These are phyloP conservation scores for Nephrotoma appendiculata DNA, from an alignment of 2,888 invertebrate species.

Conservation along the genomic window DNA sequence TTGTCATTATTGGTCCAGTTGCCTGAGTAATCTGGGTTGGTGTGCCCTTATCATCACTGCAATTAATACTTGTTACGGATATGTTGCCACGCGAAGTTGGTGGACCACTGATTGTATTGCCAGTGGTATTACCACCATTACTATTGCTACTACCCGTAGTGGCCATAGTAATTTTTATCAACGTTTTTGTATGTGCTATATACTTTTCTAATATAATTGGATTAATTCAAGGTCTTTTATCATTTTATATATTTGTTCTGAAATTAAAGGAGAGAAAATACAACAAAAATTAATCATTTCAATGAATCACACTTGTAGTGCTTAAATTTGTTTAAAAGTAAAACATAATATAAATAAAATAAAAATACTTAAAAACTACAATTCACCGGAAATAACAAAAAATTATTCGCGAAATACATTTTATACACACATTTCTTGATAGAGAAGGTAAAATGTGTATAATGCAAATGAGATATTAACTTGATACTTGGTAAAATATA, in stretches of 20 bases:
- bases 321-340: not conserved
- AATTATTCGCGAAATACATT: not conserved
- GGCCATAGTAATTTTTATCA: slow-evolving; percentile 4
- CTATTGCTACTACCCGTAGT: slow-evolving; percentile 3
- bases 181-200: not conserved
- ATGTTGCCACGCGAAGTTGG: slow-evolving; percentile 35
- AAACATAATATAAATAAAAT: not conserved
- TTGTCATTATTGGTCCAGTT: slow-evolving; percentile 9
- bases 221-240: slow-evolving; percentile 3
- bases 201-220: not conserved
- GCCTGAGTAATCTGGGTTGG: slow-evolving; percentile 16
- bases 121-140: not conserved
- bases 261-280: not conserved
- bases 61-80: slow-evolving; percentile 67
- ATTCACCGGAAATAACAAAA: not conserved
- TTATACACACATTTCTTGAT: not conserved
- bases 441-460: not conserved
- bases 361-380: not conserved
- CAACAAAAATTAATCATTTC: not conserved
- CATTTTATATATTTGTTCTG: slow-evolving; percentile 1
- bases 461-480: not conserved
- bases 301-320: not conserved
- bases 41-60: slow-evolving; percentile 22
- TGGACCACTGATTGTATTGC: not conserved
- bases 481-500: not conserved